These are phyloP conservation scores for Agonopterix subpropinquella DNA, from an alignment of 2,888 invertebrate species.

Conservation along the genomic window DNA sequence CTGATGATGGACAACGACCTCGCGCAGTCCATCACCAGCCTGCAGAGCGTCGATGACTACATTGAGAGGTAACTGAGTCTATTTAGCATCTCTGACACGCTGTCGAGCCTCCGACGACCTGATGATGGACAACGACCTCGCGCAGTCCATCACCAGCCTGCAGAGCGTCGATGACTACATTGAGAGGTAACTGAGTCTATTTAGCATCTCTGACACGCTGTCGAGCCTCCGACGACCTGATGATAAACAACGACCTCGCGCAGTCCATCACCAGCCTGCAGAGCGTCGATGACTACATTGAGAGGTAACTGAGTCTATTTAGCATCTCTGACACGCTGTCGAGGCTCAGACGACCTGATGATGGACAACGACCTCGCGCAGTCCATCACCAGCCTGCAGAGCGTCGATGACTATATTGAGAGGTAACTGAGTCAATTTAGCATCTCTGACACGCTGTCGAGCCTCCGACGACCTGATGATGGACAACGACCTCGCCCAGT, in stretches of 20 bases:
- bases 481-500: slow-evolving; percentile 84
- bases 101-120: slow-evolving; percentile 93
- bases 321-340: too few species aligned
- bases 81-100: too few species aligned
- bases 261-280: slow-evolving; percentile 75
- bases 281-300: slow-evolving; percentile 73
- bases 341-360: slow-evolving; percentile 92
- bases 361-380: slow-evolving; percentile 86
- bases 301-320: slow-evolving; percentile 52
- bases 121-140: slow-evolving; percentile 89
- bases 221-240: slow-evolving; percentile 93
- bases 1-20: slow-evolving; percentile 90
- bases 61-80: slow-evolving; percentile 65
- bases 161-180: slow-evolving; percentile 74
- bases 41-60: slow-evolving; percentile 72
- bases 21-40: slow-evolving; percentile 75
- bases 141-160: slow-evolving; percentile 74
- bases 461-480: slow-evolving; percentile 92
- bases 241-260: slow-evolving; percentile 88
- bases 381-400: slow-evolving; percentile 73
- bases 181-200: slow-evolving; percentile 57
- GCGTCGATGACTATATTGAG: slow-evolving; percentile 73
- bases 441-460: too few species aligned
- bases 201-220: too few species aligned
- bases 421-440: slow-evolving; percentile 47